These are phyloP conservation scores for Glyphotaelius pellucidus DNA, from an alignment of 2,888 invertebrate species.

Conservation along the genomic window DNA sequence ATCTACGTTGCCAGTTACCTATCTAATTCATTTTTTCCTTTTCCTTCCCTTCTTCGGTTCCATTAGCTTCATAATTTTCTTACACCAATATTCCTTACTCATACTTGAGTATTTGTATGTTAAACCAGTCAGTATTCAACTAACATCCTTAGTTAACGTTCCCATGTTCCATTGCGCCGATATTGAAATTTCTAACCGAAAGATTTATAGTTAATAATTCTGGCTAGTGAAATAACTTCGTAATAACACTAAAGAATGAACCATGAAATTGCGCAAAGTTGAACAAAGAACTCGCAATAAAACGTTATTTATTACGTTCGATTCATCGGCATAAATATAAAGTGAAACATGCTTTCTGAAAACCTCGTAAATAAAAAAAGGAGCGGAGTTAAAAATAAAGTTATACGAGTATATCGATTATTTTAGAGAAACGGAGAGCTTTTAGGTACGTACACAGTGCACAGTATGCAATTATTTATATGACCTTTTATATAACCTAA, in stretches of 20 bases:
- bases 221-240: neutral
- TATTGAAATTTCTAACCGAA: neutral
- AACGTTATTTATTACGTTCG: constrained; percentile 19
- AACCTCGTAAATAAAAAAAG: neutral
- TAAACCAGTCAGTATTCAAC: neutral
- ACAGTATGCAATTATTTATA: too few species aligned
- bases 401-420: neutral
- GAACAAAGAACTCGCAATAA: constrained; percentile 32
- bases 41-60: too few species aligned
- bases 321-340: constrained; percentile 19
- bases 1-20: too few species aligned
- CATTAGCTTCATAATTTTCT: too few species aligned
- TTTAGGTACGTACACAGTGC: neutral
- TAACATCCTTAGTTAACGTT: neutral
- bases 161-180: neutral
- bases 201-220: neutral
- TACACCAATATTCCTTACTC: too few species aligned
- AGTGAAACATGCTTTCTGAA: neutral
- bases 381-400: neutral
- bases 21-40: too few species aligned
- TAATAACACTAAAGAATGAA: neutral
- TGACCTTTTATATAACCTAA: too few species aligned
- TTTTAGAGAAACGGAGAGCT: neutral
- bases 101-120: neutral
- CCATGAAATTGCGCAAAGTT: neutral